phyloP scores from a whole-genome alignment of 2,113 vertebrate genomes.

The Pipa parva region DNA sequence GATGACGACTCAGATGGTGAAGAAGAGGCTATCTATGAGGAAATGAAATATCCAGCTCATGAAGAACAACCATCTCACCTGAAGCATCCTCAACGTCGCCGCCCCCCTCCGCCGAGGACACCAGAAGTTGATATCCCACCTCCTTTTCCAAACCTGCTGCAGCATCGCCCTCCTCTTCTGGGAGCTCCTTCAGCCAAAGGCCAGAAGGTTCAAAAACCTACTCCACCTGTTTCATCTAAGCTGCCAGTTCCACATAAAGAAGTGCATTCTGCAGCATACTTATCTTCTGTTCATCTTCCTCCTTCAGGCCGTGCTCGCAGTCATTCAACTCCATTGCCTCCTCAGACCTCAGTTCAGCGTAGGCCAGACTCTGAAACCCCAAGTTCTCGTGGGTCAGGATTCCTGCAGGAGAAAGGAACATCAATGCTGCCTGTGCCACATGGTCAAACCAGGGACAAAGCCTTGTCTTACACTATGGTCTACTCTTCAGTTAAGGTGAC shows the following conservation, averaged over 20 bases:
- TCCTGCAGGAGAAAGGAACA: constrained; percentile 52
- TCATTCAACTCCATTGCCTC: constrained; percentile 85
- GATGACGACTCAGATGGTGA: constrained; percentile 82
- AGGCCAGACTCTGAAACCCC: constrained; percentile 72
- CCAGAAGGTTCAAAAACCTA: constrained; percentile 23
- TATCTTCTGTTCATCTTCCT: constrained; percentile 56
- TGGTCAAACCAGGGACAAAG: constrained; percentile 60
- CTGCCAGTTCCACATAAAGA: constrained; percentile 56
- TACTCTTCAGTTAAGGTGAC: constrained; percentile 59
- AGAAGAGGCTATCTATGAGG: constrained; percentile 88
- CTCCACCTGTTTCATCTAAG: constrained; percentile 52
- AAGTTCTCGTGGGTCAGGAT: constrained; percentile 67
- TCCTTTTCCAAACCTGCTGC: constrained; percentile 85
- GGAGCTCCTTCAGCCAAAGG: constrained; percentile 74
- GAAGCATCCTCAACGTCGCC: constrained; percentile 8
- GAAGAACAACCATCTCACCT: constrained; percentile 58
- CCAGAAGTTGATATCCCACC: constrained; percentile 80
- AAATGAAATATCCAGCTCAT: constrained; percentile 82
- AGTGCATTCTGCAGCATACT: constrained; percentile 51
- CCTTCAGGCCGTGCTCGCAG: constrained; percentile 78
- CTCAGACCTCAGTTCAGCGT: constrained; percentile 78
- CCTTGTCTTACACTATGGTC: constrained; percentile 58
- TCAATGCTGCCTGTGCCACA: constrained; percentile 51
- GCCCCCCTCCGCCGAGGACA: constrained; percentile 52
- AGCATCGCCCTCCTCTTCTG: constrained; percentile 81